Evolutionary conservation across 2,888 invertebrate genomes (phyloP).

Genomic region (Dinocampus coccinellae): DNA sequence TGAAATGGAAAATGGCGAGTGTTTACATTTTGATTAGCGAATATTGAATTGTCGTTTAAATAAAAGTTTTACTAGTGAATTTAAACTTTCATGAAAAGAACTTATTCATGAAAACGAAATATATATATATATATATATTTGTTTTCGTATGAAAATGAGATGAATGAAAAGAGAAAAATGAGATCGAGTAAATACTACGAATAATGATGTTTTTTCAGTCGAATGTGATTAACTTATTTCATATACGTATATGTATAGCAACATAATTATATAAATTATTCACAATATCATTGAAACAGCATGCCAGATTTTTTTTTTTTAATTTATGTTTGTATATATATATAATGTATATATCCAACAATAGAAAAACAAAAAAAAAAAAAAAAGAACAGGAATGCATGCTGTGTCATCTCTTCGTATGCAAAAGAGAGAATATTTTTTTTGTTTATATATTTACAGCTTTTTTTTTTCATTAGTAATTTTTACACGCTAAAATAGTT

Average conservation of each 20-base stretch:
- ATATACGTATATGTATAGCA: neutral
- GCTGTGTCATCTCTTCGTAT: neutral
- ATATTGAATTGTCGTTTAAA: neutral
- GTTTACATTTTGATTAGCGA: neutral
- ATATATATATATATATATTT: neutral
- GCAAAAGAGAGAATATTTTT: neutral
- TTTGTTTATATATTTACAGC: constrained; percentile 20
- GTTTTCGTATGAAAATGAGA: neutral
- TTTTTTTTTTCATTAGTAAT: neutral
- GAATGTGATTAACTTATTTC: constrained; percentile 11
- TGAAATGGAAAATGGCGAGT: neutral
- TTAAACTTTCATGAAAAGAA: neutral
- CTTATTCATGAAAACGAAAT: neutral
- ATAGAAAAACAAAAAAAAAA: neutral
- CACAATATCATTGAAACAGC: constrained; percentile 15
- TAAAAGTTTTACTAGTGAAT: neutral
- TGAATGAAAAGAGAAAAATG: constrained; percentile 28
- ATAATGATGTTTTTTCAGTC: constrained; percentile 32
- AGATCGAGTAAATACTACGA: constrained; percentile 46
- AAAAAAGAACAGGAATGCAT: neutral
- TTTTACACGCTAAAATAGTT: neutral
- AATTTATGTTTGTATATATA: neutral
- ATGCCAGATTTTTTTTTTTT: neutral
- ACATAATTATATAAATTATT: constrained; percentile 38
- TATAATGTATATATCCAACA: neutral